phyloP scores from a whole-genome alignment of 2,888 invertebrate genomes.

The Amiota minor region DNA sequence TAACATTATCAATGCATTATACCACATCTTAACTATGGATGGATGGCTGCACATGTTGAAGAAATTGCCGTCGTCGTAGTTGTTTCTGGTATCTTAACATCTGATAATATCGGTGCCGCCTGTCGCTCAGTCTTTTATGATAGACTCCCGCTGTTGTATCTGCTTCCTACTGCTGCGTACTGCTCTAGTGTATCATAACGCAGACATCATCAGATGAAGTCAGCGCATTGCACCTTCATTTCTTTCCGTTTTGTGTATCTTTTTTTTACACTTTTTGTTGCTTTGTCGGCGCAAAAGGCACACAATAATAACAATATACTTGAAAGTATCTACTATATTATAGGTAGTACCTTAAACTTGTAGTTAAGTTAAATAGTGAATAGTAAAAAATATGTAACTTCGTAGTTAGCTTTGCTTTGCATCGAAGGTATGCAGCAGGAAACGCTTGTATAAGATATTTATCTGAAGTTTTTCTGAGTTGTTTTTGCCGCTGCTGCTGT shows the following conservation, averaged over 20 bases:
- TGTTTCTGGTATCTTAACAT: constrained; percentile 31
- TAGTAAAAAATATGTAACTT: constrained; percentile 7
- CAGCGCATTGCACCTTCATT: constrained; percentile 17
- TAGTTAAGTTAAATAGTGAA: constrained; percentile 2
- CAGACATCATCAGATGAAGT: neutral
- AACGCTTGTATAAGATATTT: neutral
- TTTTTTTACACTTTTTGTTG: neutral
- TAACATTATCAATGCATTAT: constrained; percentile 23
- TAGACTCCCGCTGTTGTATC: neutral
- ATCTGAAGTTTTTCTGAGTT: neutral
- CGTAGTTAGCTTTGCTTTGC: neutral
- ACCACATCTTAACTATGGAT: constrained; percentile 37
- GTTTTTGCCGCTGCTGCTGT: neutral
- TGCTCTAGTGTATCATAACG: neutral
- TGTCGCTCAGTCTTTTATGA: neutral
- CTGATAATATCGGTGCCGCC: constrained; percentile 30
- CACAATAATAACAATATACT: constrained; percentile 23
- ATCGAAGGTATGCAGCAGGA: constrained; percentile 11
- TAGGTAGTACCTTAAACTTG: neutral
- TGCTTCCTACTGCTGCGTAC: constrained; percentile 2
- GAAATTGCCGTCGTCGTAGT: constrained; percentile 1
- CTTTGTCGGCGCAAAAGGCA: constrained; percentile 1
- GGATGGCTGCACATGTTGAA: constrained; percentile 34
- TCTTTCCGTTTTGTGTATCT: constrained; percentile 12
- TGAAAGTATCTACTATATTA: constrained; percentile 8